Conservation (phyloP, 1,140 invertebrate species). For the Gryon sp. region DNA sequence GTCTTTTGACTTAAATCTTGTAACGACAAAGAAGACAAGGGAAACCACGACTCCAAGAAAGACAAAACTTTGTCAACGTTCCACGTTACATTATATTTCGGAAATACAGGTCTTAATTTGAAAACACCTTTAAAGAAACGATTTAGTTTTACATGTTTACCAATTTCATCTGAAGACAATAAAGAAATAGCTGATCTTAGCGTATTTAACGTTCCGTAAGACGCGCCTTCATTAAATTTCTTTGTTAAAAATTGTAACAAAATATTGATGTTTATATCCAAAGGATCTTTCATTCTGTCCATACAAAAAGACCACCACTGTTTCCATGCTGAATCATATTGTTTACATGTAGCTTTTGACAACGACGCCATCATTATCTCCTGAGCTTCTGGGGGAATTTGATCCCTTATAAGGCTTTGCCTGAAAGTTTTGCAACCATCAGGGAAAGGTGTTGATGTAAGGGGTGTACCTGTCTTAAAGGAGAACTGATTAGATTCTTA, state of each 20-base stretch:
- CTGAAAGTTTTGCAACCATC: constrained; percentile 5
- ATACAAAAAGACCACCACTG: constrained; percentile 65
- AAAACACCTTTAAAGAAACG: too few relatives aligned
- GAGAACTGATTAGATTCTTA: constrained; percentile 21
- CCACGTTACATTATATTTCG: too few relatives aligned
- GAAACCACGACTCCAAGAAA: too few relatives aligned
- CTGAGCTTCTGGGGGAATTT: constrained; percentile 1
- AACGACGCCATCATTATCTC: constrained; percentile 13
- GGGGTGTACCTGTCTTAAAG: constrained; percentile 16
- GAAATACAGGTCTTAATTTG: too few relatives aligned
- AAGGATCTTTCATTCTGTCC: constrained; percentile 30
- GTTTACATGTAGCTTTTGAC: background rate
- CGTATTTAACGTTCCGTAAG: too few relatives aligned
- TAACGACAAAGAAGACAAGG: too few relatives aligned
- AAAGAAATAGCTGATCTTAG: too few relatives aligned
- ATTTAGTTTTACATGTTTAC: too few relatives aligned
- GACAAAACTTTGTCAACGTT: too few relatives aligned
- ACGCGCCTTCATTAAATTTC: constrained; percentile 40
- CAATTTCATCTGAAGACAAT: too few relatives aligned
- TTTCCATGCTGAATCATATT: constrained; percentile 30
- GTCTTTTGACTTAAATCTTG: too few relatives aligned
- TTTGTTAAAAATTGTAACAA: constrained; percentile 32
- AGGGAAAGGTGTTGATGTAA: background rate
- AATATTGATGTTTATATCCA: constrained; percentile 13
- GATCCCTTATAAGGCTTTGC: background rate